These are phyloP conservation scores for Tetragonula carbonaria DNA, from an alignment of 2,888 invertebrate genomes.

Conservation along the genomic window DNA sequence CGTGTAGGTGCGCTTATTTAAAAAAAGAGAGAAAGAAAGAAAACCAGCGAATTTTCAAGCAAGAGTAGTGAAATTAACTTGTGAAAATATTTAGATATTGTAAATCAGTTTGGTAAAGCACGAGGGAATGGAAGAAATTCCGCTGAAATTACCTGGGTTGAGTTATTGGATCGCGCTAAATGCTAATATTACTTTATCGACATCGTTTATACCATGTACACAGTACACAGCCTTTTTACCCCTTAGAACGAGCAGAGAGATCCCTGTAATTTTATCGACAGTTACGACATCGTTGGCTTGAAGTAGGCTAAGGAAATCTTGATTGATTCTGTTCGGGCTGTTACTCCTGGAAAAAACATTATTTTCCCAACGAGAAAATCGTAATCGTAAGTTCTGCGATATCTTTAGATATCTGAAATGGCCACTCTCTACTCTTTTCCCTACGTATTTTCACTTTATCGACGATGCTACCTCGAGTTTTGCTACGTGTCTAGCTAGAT, in stretches of 20 bases:
- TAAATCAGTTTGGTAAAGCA: neutral
- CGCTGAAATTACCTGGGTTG: slow-evolving; percentile 19
- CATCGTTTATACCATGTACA: slow-evolving; percentile 31
- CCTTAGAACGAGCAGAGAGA: slow-evolving; percentile 4
- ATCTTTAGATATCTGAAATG: neutral
- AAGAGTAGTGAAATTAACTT: neutral
- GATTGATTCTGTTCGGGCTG: slow-evolving; percentile 43
- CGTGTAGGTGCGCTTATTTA: neutral
- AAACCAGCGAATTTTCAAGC: neutral
- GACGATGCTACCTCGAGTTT: too few relatives aligned
- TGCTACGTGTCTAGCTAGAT: too few relatives aligned
- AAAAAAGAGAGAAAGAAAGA: too few relatives aligned
- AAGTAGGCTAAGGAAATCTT: slow-evolving; percentile 28
- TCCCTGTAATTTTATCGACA: slow-evolving; percentile 50
- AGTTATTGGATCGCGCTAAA: slow-evolving; percentile 43
- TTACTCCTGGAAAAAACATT: slow-evolving; percentile 1
- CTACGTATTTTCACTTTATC: neutral
- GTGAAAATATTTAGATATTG: neutral
- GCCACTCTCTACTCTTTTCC: neutral
- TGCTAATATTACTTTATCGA: slow-evolving; percentile 48
- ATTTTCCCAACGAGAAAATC: neutral
- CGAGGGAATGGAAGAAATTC: slow-evolving; percentile 14
- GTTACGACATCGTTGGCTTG: slow-evolving; percentile 30
- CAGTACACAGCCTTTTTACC: slow-evolving; percentile 20
- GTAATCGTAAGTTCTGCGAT: neutral